Conservation (phyloP, 1,140 invertebrate genomes). For the Musca vetustissima region DNA sequence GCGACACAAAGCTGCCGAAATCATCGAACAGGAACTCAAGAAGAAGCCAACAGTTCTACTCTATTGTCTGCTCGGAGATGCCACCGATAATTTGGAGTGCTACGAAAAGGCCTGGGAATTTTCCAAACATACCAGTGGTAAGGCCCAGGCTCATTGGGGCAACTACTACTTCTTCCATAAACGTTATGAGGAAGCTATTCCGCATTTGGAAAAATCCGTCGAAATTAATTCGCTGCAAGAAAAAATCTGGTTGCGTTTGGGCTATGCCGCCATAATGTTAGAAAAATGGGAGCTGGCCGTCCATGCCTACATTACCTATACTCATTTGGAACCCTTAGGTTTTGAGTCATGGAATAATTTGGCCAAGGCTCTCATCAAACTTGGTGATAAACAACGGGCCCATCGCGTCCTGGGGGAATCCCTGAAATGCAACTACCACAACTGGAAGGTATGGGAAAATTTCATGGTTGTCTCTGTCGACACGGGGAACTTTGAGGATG, state of each 20-base stretch:
- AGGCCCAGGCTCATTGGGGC: slow-evolving; percentile 83
- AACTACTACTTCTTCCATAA: slow-evolving; percentile 75
- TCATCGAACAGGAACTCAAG: slow-evolving; percentile 80
- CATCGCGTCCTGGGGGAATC: slow-evolving; percentile 85
- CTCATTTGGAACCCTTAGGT: slow-evolving; percentile 81
- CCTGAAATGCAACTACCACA: slow-evolving; percentile 89
- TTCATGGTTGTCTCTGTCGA: slow-evolving; percentile 81
- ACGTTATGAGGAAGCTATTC: slow-evolving; percentile 74
- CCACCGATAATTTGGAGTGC: slow-evolving; percentile 74
- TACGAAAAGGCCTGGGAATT: slow-evolving; percentile 92
- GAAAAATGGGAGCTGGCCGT: slow-evolving; percentile 84
- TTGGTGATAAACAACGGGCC: slow-evolving; percentile 82
- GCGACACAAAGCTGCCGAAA: slow-evolving; percentile 84
- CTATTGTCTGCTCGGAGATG: slow-evolving; percentile 81
- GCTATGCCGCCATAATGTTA: slow-evolving; percentile 77
- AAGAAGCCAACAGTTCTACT: slow-evolving; percentile 82
- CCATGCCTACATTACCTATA: slow-evolving; percentile 82
- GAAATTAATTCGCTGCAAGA: slow-evolving; percentile 85
- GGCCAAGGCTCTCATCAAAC: slow-evolving; percentile 86
- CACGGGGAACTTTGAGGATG: slow-evolving; percentile 73
- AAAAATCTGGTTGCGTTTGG: slow-evolving; percentile 81
- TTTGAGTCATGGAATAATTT: slow-evolving; percentile 99
- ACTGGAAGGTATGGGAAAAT: slow-evolving; percentile 98
- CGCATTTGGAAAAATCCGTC: slow-evolving; percentile 77
- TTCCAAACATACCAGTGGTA: slow-evolving; percentile 75